Evolutionary conservation across 2,888 invertebrate species (phyloP).

Genomic region (Thalpophila matura): DNA sequence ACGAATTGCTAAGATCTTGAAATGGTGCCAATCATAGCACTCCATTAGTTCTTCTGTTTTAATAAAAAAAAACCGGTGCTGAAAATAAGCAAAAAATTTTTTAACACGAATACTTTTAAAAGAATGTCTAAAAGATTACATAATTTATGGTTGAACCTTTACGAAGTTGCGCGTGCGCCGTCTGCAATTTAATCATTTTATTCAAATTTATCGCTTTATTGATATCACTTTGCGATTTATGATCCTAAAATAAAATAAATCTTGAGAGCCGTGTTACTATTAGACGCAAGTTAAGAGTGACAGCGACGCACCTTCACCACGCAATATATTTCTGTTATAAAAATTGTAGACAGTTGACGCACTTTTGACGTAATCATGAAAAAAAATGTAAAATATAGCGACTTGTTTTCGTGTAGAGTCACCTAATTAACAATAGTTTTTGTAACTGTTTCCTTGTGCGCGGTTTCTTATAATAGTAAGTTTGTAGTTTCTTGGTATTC

Average conservation of each 20-base stretch:
- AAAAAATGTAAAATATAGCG: conserved; percentile 10
- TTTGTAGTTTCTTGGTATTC: conserved; percentile 22
- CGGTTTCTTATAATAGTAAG: conserved; percentile 9
- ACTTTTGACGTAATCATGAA: conserved; percentile 15
- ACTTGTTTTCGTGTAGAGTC: conserved; percentile 10
- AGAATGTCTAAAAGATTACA: conserved; percentile 11
- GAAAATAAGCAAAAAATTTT: not conserved
- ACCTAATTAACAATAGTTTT: conserved; percentile 21
- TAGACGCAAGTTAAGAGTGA: conserved; percentile 17
- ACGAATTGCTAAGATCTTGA: conserved; percentile 42
- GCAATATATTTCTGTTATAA: conserved; percentile 39
- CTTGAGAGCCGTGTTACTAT: conserved; percentile 16
- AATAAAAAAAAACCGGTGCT: too few species aligned
- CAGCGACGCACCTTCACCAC: conserved; percentile 29
- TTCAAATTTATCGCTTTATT: conserved; percentile 28
- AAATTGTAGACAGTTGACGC: conserved; percentile 42
- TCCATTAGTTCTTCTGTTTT: conserved; percentile 12
- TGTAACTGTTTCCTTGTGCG: conserved; percentile 25
- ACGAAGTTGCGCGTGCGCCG: not conserved
- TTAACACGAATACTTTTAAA: not conserved
- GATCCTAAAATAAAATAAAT: conserved; percentile 13
- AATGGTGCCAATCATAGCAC: conserved; percentile 51
- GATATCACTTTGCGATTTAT: conserved; percentile 29
- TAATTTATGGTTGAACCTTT: conserved; percentile 12
- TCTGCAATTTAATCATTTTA: conserved; percentile 27